Percentiles rank a stretch among this genome's conserved stretches.
Conservation (phyloP, 2,797 vertebrate genomes). For the Darevskia nairensis region DNA sequence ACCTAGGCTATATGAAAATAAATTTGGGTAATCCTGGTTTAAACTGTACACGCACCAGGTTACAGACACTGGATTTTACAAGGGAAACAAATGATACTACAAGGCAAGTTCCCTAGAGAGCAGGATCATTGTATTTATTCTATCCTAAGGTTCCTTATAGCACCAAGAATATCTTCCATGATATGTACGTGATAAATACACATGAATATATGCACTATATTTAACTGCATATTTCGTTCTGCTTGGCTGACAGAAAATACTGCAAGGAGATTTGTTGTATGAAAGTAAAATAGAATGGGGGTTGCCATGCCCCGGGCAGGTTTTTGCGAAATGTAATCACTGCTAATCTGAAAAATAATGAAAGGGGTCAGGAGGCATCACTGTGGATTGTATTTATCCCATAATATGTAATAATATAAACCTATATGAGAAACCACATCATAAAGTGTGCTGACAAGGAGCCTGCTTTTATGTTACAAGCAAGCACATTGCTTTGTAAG, state of each 20-base stretch:
- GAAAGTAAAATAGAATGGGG: conserved; percentile 27
- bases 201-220: conserved; percentile 47
- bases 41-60: conserved; percentile 1
- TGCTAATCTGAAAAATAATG: conserved; percentile 28
- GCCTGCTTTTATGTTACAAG: conserved; percentile 38
- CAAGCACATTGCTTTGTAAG: conserved; percentile 12
- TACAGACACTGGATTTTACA: neutral
- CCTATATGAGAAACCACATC: conserved; percentile 30
- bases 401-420: conserved; percentile 22
- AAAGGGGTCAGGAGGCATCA: conserved; percentile 2
- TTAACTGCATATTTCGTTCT: conserved; percentile 55
- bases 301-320: conserved; percentile 27
- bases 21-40: neutral
- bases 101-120: conserved; percentile 7
- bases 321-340: conserved; percentile 29
- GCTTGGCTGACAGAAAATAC: conserved; percentile 41
- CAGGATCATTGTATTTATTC: neutral
- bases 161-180: conserved; percentile 1
- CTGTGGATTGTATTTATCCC: conserved; percentile 23
- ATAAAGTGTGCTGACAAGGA: neutral
- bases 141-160: conserved; percentile 10
- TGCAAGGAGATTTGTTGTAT: conserved; percentile 34
- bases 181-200: conserved; percentile 40
- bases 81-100: conserved; percentile 3
- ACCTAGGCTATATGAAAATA: neutral